These are phyloP conservation scores for Lasioglossum leucozonium DNA, from an alignment of 2,888 invertebrate species.

Conservation along the genomic window DNA sequence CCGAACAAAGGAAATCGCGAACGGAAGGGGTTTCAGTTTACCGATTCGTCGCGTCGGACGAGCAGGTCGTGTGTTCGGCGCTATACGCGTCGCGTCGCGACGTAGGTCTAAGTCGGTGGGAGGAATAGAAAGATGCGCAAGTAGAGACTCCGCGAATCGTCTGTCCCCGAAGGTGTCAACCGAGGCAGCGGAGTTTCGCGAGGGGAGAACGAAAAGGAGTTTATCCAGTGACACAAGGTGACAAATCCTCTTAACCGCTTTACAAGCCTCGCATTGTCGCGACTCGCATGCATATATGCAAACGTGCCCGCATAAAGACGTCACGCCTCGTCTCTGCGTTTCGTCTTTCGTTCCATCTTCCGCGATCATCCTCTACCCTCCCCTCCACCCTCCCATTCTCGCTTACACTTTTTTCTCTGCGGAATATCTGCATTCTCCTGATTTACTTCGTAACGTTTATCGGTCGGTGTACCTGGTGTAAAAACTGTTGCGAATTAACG, in stretches of 20 bases:
- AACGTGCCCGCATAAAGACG: constrained; percentile 31
- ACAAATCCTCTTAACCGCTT: constrained; percentile 68
- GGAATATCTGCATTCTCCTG: neutral
- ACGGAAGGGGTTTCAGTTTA: neutral
- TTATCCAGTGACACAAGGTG: constrained; percentile 66
- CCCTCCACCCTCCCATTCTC: too few relatives aligned
- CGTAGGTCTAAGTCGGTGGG: neutral
- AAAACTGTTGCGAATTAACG: neutral
- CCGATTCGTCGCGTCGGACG: neutral
- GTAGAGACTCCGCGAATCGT: constrained; percentile 29
- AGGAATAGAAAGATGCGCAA: neutral
- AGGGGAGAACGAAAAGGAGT: constrained; percentile 51
- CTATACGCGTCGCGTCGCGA: neutral
- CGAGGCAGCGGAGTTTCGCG: constrained; percentile 36
- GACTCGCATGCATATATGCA: constrained; percentile 43
- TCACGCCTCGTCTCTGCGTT: constrained; percentile 26
- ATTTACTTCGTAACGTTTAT: neutral
- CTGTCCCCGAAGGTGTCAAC: constrained; percentile 47
- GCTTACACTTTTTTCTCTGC: neutral
- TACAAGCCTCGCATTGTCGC: constrained; percentile 53
- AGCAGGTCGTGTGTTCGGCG: too few relatives aligned
- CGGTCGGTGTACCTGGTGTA: neutral
- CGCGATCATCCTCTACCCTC: neutral
- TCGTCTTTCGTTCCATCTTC: constrained; percentile 8
- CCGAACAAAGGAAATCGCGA: constrained; percentile 49